phyloP scores from a whole-genome alignment of 92 coral and sea anemone genomes.

The Porites divaricata region DNA sequence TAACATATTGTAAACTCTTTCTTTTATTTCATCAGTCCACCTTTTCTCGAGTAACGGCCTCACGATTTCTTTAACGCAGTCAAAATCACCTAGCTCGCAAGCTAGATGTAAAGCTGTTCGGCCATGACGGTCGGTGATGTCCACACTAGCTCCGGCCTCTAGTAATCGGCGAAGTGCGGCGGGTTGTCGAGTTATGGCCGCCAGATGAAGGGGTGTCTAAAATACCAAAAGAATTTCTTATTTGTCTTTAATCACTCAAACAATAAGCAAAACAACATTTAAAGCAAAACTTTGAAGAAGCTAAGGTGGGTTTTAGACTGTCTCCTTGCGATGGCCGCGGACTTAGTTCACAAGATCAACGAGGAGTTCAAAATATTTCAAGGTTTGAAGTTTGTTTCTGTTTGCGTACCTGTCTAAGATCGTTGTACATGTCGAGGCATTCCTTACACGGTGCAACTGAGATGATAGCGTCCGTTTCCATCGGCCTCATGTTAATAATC shows the following conservation, averaged over 20 bases:
- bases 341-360: no score
- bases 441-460: slow-evolving; percentile 67
- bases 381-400: not conserved
- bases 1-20: slow-evolving; percentile 58
- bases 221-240: not conserved
- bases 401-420: slow-evolving; percentile 77
- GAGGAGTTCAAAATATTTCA: not conserved
- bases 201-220: slow-evolving; percentile 91
- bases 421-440: slow-evolving; percentile 78
- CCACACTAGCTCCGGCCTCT: slow-evolving; percentile 73
- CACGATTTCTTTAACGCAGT: slow-evolving; percentile 63
- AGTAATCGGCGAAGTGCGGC: slow-evolving; percentile 67
- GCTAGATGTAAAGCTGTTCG: slow-evolving; percentile 94
- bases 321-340: not conserved
- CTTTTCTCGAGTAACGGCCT: slow-evolving; percentile 67
- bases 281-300: no score
- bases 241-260: not conserved
- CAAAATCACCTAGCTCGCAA: slow-evolving; percentile 79
- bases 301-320: no score
- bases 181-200: slow-evolving; percentile 86
- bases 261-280: not conserved
- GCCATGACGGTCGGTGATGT: slow-evolving; percentile 86
- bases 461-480: slow-evolving; percentile 58
- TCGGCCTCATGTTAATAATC: slow-evolving; percentile 66
- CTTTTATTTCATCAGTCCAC: slow-evolving; percentile 59